Conservation (phyloP, 92 coral and sea anemone genomes). For the Palythoa caribaeorum region DNA sequence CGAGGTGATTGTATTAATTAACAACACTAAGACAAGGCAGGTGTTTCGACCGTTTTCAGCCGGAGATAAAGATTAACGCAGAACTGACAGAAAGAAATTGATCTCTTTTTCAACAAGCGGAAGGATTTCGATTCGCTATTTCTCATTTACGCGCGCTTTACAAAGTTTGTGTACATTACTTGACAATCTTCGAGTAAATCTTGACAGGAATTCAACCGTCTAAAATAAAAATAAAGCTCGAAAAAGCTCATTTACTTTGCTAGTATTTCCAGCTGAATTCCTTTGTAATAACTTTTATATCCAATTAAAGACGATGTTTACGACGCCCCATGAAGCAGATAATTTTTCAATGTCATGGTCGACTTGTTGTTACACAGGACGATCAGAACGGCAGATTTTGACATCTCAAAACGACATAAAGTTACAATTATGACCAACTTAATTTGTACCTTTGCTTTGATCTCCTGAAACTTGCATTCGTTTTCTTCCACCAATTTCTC, state of each 20-base stretch:
- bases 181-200: neutral
- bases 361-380: slow-evolving; percentile 64
- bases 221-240: neutral
- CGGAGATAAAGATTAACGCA: neutral
- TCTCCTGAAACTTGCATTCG: slow-evolving; percentile 82
- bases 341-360: slow-evolving; percentile 39
- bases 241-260: neutral
- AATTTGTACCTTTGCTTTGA: slow-evolving; percentile 68
- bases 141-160: slow-evolving; percentile 45
- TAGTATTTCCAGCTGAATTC: neutral
- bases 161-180: slow-evolving; percentile 37
- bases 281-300: neutral
- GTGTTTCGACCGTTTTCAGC: neutral
- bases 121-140: slow-evolving; percentile 31
- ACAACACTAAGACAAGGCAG: neutral
- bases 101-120: slow-evolving; percentile 37
- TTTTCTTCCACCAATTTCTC: slow-evolving; percentile 78
- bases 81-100: slow-evolving; percentile 19
- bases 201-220: neutral
- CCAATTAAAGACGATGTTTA: slow-evolving; percentile 24
- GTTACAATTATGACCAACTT: neutral
- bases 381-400: slow-evolving; percentile 1
- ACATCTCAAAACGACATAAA: neutral
- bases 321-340: slow-evolving; percentile 15
- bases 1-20: neutral